Evolutionary conservation across 35 echinoderm and acorn worm genomes (phyloP), one percentile per base, ranked within the genome.

Genomic region (Ptychodera flava): DNA sequence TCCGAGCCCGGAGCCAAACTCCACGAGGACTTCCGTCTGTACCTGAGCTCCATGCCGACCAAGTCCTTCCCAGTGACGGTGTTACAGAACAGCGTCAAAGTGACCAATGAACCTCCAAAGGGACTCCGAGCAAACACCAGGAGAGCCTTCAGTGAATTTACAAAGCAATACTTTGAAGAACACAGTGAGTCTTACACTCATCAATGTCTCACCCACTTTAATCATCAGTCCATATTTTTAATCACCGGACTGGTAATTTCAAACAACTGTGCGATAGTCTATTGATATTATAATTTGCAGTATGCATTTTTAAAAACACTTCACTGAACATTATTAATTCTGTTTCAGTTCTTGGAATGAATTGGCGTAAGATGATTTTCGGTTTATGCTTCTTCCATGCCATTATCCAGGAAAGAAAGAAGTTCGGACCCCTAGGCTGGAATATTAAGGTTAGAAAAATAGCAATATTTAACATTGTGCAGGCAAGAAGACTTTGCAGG

Each of bases 391-490:
- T 98, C 81, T 98, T 98, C 95, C 95, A 98, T 90, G 95, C 95
- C 81, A 94, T 94, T 36, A 98, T 98, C 78, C 95, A 98, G 52
- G 92, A 98, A 84, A 89, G 92, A 28, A 94, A 98, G 90, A 98
- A 98, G 89, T 98, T 98, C 92, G 95, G 95, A 35, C 95, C 95
- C n/a, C 95, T 98, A 1, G 95, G 95, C 1, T 98, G 95, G 95
- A 98, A 98, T 36, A 98, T 98, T 0, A 98, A 98, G 92, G 95
- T 94, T 85, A 85, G 1, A 28, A 38, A n/a, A n/a, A n/a, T n/a
- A n/a, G n/a, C n/a, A n/a, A n/a, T n/a, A n/a, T n/a, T n/a, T n/a
- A n/a, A n/a, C n/a, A n/a, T n/a, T n/a, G n/a, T n/a, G n/a, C n/a
- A n/a, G n/a, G n/a, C n/a, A n/a, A n/a, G n/a, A n/a, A n/a, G n/a